A percentile compares a stretch with the other conserved stretches of the same genome.
Evolutionary conservation across 2,888 invertebrate genomes (phyloP).

Genomic region (Nasonovia ribisnigri): DNA sequence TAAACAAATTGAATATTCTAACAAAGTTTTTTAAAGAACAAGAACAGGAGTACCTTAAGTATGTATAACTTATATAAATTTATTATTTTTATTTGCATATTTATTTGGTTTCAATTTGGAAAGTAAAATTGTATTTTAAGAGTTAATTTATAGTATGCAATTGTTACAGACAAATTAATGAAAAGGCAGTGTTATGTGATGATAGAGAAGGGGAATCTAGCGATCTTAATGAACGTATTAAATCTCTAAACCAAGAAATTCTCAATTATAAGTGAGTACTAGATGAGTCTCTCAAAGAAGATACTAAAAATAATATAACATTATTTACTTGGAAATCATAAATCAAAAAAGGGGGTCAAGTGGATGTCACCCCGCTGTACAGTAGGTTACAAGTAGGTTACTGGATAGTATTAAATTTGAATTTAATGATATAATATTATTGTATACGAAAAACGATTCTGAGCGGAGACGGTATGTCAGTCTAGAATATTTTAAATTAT

Average conservation of each 20-base stretch:
- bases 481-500: too few relatives aligned
- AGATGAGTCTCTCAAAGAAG: neutral
- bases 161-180: constrained; percentile 78
- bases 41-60: constrained; percentile 89
- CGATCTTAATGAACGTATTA: constrained; percentile 83
- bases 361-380: too few relatives aligned
- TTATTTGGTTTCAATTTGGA: neutral
- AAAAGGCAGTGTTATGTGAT: constrained; percentile 83
- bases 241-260: constrained; percentile 83
- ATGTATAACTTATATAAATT: constrained; percentile 69
- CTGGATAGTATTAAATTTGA: too few relatives aligned
- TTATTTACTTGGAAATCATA: neutral
- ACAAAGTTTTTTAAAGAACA: constrained; percentile 92
- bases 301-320: neutral
- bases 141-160: constrained; percentile 6
- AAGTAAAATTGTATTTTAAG: neutral
- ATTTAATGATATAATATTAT: too few relatives aligned
- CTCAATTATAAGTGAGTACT: constrained; percentile 80
- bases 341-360: too few relatives aligned
- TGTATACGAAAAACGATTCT: too few relatives aligned
- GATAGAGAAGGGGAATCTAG: constrained; percentile 86
- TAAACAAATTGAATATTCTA: constrained; percentile 86
- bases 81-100: neutral
- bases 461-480: too few relatives aligned
- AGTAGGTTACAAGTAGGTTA: too few relatives aligned